Conservation (phyloP, 2,888 invertebrate genomes). For the Tinea semifulvella region DNA sequence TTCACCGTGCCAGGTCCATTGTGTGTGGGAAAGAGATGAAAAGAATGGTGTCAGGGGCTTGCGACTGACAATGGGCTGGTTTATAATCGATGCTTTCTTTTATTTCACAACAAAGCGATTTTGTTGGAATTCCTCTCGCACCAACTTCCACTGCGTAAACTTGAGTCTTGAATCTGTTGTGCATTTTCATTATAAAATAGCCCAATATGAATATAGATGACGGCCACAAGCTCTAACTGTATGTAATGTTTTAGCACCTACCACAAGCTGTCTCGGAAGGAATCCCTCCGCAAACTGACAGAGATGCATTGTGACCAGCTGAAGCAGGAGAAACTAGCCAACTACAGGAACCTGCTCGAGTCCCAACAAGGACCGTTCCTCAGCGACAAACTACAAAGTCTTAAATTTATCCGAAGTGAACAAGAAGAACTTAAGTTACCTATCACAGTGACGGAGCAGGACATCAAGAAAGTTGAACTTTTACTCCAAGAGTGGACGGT, state of each 20-base stretch:
- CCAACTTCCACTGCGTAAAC: no score
- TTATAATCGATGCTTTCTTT: no score
- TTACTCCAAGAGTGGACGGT: constrained; percentile 60
- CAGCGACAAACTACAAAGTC: constrained; percentile 74
- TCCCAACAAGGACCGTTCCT: constrained; percentile 78
- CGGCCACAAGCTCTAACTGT: neutral
- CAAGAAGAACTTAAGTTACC: constrained; percentile 72
- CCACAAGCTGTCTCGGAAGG: constrained; percentile 73
- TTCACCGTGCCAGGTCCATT: no score
- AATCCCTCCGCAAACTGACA: constrained; percentile 76
- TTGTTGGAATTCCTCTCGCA: no score
- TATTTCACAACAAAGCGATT: no score
- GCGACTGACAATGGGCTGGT: no score
- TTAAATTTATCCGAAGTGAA: constrained; percentile 79
- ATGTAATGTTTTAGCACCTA: constrained; percentile 43
- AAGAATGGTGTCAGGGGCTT: no score
- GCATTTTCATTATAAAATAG: no score
- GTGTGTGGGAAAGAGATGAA: no score
- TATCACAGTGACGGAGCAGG: constrained; percentile 72
- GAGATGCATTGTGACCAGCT: constrained; percentile 76
- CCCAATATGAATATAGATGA: no score
- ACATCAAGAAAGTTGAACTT: constrained; percentile 69
- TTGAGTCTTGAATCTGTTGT: no score
- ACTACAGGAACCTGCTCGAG: constrained; percentile 72
- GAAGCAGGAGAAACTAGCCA: constrained; percentile 68